phyloP scores from a whole-genome alignment of 2,797 vertebrate species.

The Lagothrix lagotricha region DNA sequence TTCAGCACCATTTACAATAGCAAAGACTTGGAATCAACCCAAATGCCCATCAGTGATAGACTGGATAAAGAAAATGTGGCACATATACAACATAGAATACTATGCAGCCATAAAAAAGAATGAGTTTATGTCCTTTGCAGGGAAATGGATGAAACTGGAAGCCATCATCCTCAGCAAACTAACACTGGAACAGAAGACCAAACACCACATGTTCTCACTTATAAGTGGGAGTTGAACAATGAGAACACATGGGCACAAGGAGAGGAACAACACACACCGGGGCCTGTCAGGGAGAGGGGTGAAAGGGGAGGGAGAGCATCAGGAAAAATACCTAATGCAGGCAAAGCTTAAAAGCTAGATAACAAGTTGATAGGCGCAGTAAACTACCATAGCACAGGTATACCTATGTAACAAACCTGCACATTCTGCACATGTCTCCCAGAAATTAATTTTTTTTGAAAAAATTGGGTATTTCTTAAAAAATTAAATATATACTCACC shows the following conservation, averaged over 20 bases:
- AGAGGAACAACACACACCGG: neutral
- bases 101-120: neutral
- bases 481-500: neutral
- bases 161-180: neutral
- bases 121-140: neutral
- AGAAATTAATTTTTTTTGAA: neutral
- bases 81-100: neutral
- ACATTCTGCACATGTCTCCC: neutral
- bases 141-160: neutral
- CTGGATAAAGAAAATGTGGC: neutral
- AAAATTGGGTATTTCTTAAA: neutral
- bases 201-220: neutral
- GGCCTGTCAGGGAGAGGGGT: neutral
- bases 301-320: neutral
- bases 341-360: neutral
- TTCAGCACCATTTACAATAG: neutral
- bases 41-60: neutral
- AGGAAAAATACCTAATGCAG: neutral
- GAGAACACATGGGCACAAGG: neutral
- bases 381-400: neutral
- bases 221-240: neutral
- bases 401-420: neutral
- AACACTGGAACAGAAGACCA: neutral
- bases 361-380: neutral
- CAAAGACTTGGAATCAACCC: neutral